Evolutionary conservation across 1,140 invertebrate species (phyloP), one percentile per base, ranked within the genome.

Genomic region (Drosophila sturtevanti): DNA sequence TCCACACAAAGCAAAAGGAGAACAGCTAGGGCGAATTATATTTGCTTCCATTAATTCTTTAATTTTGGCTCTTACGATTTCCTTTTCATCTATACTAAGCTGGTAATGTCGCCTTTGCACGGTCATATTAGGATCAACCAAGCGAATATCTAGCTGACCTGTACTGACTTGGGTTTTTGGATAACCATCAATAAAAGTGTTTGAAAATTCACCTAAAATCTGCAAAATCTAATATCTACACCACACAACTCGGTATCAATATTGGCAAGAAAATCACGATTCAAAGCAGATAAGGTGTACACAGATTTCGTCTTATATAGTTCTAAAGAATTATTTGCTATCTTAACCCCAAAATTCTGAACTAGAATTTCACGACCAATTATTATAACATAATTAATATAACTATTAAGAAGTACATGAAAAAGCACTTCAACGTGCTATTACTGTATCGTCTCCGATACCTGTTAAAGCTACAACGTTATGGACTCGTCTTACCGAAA

Each of bases 341-440:
- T 31, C 6, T 31, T 31, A 31, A 31, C 27, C 4, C 6, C 27
- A 31, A 31, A 31, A 62, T 51, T 27, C 27, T 31, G 27, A 31
- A 6, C 7, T 31, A 31, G 27, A 31, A 31, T 31, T 31, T 31
- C 27, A 6, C 66, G 66, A 31, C 66, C 66, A 68, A 68, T 68
- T 27, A 63, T 18, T 31, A 31, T 38, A 7, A 56, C 41, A 14
- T 66, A 59, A 2, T 66, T 66, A 4, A 66, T 59, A 22, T 59
- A 44, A 54, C 34, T 59, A 12, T 66, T 24, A 34, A 59, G 24
- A 12, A 59, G 41, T 34, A 66, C 64, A 10, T 66, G 64, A 59
- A 66, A 66, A 2, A 66, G 37, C 11, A 68, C 56, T 38, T 56
- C 59, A 63, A 69, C 34, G 60, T 69, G 27, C 24, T 54, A 14